Conservation (phyloP, 2,113 vertebrate species). For the Ariopsis seemanni region DNA sequence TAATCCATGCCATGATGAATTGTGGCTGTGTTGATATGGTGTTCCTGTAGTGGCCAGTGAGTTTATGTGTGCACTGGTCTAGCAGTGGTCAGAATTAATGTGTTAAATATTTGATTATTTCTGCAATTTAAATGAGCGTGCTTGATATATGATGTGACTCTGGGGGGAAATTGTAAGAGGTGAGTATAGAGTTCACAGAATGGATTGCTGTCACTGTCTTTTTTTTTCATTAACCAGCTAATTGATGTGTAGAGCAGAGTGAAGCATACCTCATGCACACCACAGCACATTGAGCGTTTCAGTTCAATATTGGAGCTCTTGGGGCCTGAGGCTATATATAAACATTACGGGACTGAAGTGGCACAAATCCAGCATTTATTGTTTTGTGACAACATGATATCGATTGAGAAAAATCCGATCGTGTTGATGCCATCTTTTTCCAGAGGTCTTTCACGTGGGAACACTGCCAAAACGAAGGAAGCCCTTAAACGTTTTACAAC, state of each 20-base stretch:
- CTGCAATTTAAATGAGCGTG: neutral
- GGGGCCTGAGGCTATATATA: slow-evolving; percentile 3
- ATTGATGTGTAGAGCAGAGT: neutral
- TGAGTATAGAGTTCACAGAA: neutral
- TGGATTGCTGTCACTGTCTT: slow-evolving; percentile 11
- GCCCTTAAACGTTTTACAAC: neutral
- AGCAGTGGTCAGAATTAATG: neutral
- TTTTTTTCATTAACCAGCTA: neutral
- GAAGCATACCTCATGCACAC: neutral
- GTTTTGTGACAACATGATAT: neutral
- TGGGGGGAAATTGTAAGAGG: neutral
- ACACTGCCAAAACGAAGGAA: neutral
- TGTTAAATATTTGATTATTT: slow-evolving; percentile 15
- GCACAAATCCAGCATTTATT: slow-evolving; percentile 12
- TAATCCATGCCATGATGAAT: neutral
- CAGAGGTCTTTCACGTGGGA: neutral
- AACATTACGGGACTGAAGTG: neutral
- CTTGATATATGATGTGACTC: neutral
- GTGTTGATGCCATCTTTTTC: neutral
- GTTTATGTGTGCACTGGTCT: neutral
- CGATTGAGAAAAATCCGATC: neutral
- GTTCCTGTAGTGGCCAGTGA: neutral
- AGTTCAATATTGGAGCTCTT: neutral
- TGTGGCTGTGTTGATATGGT: neutral
- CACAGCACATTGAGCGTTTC: neutral